Conservation (phyloP, 2,113 vertebrate species). For the Tragelaphus strepsiceros region DNA sequence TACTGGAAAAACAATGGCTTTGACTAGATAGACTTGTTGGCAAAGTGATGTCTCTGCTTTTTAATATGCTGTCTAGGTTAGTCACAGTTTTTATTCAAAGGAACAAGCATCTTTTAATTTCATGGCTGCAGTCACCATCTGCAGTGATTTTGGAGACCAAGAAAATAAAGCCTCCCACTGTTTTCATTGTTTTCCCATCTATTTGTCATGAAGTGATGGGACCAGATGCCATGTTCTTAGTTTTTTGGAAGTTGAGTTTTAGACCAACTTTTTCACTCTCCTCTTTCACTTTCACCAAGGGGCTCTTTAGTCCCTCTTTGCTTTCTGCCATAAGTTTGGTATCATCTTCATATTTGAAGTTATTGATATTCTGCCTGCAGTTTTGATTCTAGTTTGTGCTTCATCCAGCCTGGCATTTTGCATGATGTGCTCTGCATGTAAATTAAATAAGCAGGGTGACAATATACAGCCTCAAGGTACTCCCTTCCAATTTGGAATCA, state of each 20-base stretch:
- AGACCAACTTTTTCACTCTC: neutral
- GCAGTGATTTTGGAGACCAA: neutral
- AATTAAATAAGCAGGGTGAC: neutral
- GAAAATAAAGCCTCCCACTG: neutral
- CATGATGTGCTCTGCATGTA: neutral
- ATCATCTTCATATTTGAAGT: neutral
- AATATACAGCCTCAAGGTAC: neutral
- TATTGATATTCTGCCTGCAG: neutral
- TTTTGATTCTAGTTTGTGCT: neutral
- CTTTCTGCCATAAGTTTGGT: neutral
- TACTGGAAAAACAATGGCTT: neutral
- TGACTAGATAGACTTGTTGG: neutral
- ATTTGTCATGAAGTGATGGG: neutral
- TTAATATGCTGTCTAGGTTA: neutral
- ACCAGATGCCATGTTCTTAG: neutral
- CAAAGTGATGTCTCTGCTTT: neutral
- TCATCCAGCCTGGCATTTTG: neutral
- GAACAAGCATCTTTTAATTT: neutral
- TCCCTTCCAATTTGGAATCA: neutral
- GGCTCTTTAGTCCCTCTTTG: neutral
- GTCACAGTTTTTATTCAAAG: neutral
- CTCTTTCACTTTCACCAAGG: neutral
- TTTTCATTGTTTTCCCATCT: neutral
- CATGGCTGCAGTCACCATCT: neutral
- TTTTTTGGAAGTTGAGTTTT: neutral